Percentiles rank a stretch among this genome's conserved stretches.
phyloP scores from a whole-genome alignment of 2,888 invertebrate species.

The Stenolophus ochropezus region DNA sequence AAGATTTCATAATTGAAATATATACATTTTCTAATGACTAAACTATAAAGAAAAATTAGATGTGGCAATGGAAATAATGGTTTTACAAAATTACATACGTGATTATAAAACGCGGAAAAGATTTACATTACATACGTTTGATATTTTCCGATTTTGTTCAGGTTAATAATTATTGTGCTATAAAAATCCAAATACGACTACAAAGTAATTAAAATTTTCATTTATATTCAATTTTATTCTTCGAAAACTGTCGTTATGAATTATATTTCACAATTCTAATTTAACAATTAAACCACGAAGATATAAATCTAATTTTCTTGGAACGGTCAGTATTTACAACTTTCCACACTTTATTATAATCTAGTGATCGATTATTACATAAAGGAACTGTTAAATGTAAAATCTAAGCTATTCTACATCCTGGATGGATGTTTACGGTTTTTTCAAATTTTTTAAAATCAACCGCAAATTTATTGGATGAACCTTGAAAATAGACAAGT shows the following conservation, averaged over 20 bases:
- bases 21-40: no score
- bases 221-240: neutral
- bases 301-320: neutral
- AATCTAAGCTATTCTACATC: no score
- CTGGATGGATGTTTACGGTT: slow-evolving; percentile 6
- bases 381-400: no score
- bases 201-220: neutral
- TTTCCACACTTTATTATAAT: neutral
- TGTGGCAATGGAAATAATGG: no score
- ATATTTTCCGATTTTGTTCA: no score
- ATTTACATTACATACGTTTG: no score
- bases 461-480: slow-evolving; percentile 27
- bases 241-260: neutral
- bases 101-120: no score
- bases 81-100: no score
- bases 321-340: neutral
- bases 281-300: neutral
- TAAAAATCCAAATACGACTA: no score
- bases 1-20: no score
- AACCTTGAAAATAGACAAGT: neutral
- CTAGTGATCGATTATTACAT: neutral
- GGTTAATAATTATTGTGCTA: no score
- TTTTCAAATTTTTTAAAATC: neutral
- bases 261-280: neutral
- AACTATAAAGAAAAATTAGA: no score